phyloP scores from a whole-genome alignment of 2,888 invertebrate genomes.

The Eutolmus rufibarbis region DNA sequence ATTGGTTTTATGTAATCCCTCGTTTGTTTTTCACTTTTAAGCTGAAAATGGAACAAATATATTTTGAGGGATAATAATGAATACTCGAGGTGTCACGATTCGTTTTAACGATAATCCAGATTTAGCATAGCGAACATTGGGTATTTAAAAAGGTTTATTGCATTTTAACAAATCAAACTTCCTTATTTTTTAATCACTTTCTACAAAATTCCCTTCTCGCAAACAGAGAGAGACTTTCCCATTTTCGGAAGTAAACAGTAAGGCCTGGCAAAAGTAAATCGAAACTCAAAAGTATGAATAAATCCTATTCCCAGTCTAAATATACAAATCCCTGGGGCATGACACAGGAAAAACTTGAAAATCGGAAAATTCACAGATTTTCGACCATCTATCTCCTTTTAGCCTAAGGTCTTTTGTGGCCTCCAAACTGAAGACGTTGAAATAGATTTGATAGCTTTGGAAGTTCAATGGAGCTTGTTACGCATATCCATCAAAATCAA shows the following conservation, averaged over 20 bases:
- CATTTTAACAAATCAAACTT: neutral
- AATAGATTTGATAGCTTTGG: neutral
- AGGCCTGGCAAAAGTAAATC: neutral
- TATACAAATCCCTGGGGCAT: neutral
- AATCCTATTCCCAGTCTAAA: neutral
- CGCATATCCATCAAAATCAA: constrained; percentile 21
- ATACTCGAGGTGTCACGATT: neutral
- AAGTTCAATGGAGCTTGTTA: constrained; percentile 20
- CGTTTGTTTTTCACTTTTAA: neutral
- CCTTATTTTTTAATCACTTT: neutral
- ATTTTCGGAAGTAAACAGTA: neutral
- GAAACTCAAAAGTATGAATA: neutral
- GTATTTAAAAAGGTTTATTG: neutral
- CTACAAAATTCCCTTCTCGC: neutral
- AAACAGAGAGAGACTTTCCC: neutral
- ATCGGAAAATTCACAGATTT: neutral
- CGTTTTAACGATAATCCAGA: neutral
- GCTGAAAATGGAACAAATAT: neutral
- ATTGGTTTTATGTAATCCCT: neutral
- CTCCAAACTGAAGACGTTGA: neutral
- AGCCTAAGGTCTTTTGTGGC: neutral
- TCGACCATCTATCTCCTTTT: neutral
- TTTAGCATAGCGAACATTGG: neutral
- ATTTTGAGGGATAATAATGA: neutral
- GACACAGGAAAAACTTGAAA: neutral